These are phyloP conservation scores for Ostrea edulis DNA, from an alignment of 1,140 invertebrate species.

Conservation along the genomic window DNA sequence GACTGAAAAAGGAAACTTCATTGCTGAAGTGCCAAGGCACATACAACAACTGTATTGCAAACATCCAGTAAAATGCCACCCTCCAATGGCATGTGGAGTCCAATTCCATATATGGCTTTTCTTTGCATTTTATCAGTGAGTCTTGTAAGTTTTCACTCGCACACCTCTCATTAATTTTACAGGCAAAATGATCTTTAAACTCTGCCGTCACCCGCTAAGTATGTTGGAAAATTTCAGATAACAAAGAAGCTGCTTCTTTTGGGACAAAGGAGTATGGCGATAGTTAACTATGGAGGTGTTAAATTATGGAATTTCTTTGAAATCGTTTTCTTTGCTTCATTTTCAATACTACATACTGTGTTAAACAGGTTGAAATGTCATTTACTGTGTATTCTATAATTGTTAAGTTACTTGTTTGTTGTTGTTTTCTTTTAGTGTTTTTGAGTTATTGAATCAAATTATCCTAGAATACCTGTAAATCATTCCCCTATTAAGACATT, in stretches of 20 bases:
- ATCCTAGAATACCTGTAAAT: too few relatives aligned
- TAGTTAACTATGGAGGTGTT: neutral
- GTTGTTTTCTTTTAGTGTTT: too few relatives aligned
- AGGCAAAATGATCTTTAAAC: neutral
- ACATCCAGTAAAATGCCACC: neutral
- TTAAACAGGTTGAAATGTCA: too few relatives aligned
- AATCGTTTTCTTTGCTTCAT: too few relatives aligned
- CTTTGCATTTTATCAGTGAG: neutral
- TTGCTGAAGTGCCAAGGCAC: neutral
- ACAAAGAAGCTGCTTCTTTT: neutral
- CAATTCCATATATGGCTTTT: neutral
- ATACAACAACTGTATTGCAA: neutral
- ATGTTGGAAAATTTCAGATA: neutral
- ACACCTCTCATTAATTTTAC: neutral
- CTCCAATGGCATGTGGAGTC: neutral
- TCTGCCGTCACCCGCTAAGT: neutral
- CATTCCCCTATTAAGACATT: too few relatives aligned
- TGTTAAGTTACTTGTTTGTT: too few relatives aligned
- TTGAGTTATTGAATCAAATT: too few relatives aligned
- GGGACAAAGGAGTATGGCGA: neutral
- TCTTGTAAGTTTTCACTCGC: neutral
- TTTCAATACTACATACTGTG: too few relatives aligned
- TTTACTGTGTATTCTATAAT: too few relatives aligned
- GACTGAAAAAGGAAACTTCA: slow-evolving; percentile 2
- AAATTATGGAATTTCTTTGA: neutral